Percentiles rank a stretch among this genome's conserved stretches.
Conservation (phyloP, 2,113 vertebrate species). For the Seriola quinqueradiata region DNA sequence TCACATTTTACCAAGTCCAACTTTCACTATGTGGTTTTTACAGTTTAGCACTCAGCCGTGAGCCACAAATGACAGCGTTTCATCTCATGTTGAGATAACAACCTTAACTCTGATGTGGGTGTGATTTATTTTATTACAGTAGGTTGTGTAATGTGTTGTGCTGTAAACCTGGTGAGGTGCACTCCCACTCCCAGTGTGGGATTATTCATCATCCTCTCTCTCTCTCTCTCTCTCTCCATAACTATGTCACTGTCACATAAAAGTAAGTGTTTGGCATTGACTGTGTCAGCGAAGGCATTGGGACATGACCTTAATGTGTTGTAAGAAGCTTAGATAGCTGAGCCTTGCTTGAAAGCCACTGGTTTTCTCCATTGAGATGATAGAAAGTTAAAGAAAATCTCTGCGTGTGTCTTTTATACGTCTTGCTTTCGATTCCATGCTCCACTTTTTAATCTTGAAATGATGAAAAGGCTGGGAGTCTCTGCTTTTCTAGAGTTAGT, state of each 20-base stretch:
- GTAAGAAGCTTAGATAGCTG: constrained; percentile 60
- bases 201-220: constrained; percentile 43
- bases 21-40: background rate
- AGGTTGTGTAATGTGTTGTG: constrained; percentile 1
- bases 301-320: constrained; percentile 59
- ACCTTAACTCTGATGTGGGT: background rate
- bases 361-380: constrained; percentile 3
- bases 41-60: background rate
- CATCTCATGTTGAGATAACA: constrained; percentile 20
- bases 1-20: constrained; percentile 50
- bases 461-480: background rate
- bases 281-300: constrained; percentile 32
- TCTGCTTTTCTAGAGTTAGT: background rate
- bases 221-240: background rate
- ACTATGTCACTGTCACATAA: constrained; percentile 9
- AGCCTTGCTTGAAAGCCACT: constrained; percentile 30
- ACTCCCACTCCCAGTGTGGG: constrained; percentile 44
- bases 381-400: constrained; percentile 43
- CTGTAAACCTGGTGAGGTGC: constrained; percentile 30
- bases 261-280: constrained; percentile 15
- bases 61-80: background rate
- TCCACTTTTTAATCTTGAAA: background rate
- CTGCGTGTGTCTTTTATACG: constrained; percentile 11
- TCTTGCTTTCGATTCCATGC: background rate
- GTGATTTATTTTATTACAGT: constrained; percentile 14